These are phyloP conservation scores for Buphagus erythrorhynchus DNA, from an alignment of 2,797 vertebrate genomes.

Conservation along the genomic window DNA sequence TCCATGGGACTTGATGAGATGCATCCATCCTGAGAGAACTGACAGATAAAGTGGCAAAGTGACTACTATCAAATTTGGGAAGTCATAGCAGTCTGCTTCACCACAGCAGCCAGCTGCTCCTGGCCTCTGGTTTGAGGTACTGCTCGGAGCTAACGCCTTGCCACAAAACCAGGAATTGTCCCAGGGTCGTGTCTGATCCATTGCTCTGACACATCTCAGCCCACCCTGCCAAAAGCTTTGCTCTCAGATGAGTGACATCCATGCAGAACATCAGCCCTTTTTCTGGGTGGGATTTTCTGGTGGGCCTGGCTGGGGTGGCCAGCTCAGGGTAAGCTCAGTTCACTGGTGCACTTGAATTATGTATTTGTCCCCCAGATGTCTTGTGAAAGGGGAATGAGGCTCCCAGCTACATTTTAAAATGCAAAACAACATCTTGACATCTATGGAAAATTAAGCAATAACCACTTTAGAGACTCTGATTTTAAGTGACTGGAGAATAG, in stretches of 20 bases:
- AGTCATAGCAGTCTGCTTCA: neutral
- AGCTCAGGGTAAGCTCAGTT: neutral
- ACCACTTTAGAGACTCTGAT: neutral
- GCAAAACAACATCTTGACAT: neutral
- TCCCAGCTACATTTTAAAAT: neutral
- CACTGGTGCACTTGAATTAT: neutral
- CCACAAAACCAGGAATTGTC: neutral
- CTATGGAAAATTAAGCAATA: neutral
- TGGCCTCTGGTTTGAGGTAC: neutral
- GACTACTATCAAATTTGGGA: neutral
- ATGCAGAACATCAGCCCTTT: neutral
- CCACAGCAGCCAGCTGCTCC: neutral
- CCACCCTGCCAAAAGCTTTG: neutral
- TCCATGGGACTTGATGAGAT: too few species aligned
- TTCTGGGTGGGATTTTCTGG: neutral
- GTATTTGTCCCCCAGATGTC: neutral
- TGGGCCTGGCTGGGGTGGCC: neutral
- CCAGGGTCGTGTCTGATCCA: accelerated
- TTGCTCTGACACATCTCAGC: neutral
- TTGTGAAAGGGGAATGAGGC: neutral
- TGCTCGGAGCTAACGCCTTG: neutral
- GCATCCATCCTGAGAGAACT: neutral
- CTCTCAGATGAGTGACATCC: neutral
- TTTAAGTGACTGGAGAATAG: constrained; percentile 3
- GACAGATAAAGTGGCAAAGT: neutral